Conservation (phyloP, 2,888 invertebrate genomes). For the Drosophila fungiperda region DNA sequence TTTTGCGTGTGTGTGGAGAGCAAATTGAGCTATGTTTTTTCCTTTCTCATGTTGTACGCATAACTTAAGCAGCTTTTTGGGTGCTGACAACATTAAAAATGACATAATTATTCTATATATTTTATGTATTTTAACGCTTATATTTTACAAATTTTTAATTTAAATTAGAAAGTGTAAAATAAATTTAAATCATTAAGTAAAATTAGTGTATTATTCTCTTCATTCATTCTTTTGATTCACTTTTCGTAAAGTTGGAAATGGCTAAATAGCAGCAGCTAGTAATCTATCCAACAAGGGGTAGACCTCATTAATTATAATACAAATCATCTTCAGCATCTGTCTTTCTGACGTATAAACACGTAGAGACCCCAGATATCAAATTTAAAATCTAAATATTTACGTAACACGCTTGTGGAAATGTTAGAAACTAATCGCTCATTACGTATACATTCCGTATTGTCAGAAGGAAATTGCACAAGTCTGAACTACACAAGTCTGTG, state of each 20-base stretch:
- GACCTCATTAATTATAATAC: background rate
- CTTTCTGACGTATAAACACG: background rate
- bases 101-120: background rate
- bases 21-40: conserved; percentile 7
- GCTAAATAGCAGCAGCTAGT: background rate
- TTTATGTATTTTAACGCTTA: background rate
- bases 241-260: background rate
- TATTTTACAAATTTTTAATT: background rate
- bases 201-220: background rate
- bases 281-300: background rate
- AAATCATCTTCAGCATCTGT: background rate
- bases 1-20: conserved; percentile 5
- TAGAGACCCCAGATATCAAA: background rate
- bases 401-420: conserved; percentile 8
- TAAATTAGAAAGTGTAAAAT: background rate
- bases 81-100: background rate
- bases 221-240: too few species aligned
- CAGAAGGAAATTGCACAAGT: conserved; percentile 73
- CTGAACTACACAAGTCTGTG: conserved; percentile 17
- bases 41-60: background rate
- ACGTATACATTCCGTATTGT: conserved; percentile 59
- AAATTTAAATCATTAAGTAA: background rate
- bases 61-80: conserved; percentile 32
- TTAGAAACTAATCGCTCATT: conserved; percentile 32
- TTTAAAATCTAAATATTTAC: conserved; percentile 5